A percentile compares a stretch with the other conserved stretches of the same genome.
Conservation (phyloP, 2,113 vertebrate species). For the Symphodus melops region DNA sequence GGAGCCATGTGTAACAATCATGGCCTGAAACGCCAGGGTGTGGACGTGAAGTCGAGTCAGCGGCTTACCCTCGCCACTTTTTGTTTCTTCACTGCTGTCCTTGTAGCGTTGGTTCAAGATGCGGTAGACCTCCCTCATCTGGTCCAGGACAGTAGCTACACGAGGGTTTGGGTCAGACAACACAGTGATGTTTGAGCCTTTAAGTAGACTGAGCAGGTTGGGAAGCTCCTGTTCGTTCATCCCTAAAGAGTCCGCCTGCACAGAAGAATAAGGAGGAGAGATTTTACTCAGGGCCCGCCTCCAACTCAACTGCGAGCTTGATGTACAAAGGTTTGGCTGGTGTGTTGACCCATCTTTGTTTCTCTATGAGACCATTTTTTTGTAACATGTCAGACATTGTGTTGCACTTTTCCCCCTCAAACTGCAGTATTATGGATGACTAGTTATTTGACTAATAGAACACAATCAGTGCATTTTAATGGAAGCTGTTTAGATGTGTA, state of each 20-base stretch:
- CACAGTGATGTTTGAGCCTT: conserved; percentile 84
- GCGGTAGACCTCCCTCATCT: conserved; percentile 88
- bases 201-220: conserved; percentile 85
- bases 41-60: conserved; percentile 87
- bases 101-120: conserved; percentile 78
- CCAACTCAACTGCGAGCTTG: not conserved
- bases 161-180: conserved; percentile 88
- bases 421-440: too few species aligned
- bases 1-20: conserved; percentile 83
- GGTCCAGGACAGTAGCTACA: conserved; percentile 87
- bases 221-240: conserved; percentile 91
- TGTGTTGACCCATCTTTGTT: too few species aligned
- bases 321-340: too few species aligned
- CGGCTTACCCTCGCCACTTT: conserved; percentile 34
- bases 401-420: too few species aligned
- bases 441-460: too few species aligned
- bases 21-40: conserved; percentile 88
- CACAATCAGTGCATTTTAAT: too few species aligned
- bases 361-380: too few species aligned
- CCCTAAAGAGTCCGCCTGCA: conserved; percentile 84
- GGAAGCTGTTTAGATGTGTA: too few species aligned
- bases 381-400: too few species aligned
- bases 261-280: conserved; percentile 26
- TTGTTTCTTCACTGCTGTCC: conserved; percentile 8
- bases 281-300: not conserved